A percentile compares a stretch with the other conserved stretches of the same genome.
These are phyloP conservation scores for Siniperca obscura DNA, from an alignment of 2,797 vertebrate genomes.

Conservation along the genomic window DNA sequence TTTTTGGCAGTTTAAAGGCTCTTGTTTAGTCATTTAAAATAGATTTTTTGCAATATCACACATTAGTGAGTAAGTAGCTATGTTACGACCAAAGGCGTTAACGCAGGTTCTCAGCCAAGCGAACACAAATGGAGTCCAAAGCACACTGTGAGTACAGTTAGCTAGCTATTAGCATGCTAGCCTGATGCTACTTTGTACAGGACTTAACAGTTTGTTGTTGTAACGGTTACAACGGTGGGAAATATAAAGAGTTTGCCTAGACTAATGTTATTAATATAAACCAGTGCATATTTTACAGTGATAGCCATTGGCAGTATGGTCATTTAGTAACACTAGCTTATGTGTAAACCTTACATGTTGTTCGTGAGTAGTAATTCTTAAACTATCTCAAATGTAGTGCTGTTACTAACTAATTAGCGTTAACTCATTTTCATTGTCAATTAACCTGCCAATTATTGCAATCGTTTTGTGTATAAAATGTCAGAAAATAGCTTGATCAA, in stretches of 20 bases:
- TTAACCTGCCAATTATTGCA: not conserved
- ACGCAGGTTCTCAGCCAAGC: constrained; percentile 98
- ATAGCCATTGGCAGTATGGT: not conserved
- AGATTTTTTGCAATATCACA: accelerated
- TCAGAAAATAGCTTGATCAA: not conserved
- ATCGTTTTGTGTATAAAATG: not conserved
- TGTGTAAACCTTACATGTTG: not conserved
- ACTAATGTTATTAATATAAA: not conserved
- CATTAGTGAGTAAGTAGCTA: constrained; percentile 39
- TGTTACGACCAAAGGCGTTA: constrained; percentile 96
- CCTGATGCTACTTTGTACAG: not conserved
- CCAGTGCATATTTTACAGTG: not conserved
- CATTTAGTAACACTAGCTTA: not conserved
- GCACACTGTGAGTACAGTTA: constrained; percentile 92
- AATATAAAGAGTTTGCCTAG: not conserved
- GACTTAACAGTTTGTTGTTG: not conserved
- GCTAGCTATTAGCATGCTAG: constrained; percentile 19
- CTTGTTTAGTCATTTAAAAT: not conserved
- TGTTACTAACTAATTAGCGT: no score
- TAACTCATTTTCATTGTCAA: not conserved
- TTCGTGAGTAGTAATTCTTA: not conserved
- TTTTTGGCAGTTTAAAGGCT: not conserved
- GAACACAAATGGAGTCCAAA: constrained; percentile 97
- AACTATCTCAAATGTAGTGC: not conserved
- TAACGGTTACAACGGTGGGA: not conserved